Percentiles rank a stretch among this genome's conserved stretches.
phyloP scores from a whole-genome alignment of 2,113 vertebrate genomes.

The Brachyhypopomus gauderio region DNA sequence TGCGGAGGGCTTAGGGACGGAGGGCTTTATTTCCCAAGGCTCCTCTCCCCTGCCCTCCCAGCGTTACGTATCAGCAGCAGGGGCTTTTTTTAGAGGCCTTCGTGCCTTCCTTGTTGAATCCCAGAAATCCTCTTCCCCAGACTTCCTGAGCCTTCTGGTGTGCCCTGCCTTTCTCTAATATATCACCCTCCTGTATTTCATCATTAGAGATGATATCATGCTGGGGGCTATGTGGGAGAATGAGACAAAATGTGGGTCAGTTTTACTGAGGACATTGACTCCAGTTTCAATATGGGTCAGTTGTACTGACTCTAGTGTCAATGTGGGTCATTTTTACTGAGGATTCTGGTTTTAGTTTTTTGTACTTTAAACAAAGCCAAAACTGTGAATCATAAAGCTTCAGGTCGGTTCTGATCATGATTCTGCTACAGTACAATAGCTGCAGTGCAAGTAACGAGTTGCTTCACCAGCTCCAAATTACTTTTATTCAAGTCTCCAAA shows the following conservation, averaged over 20 bases:
- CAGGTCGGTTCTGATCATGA: background rate
- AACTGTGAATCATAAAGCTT: background rate
- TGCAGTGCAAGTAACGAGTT: background rate
- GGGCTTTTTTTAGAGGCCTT: conserved; percentile 79
- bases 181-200: conserved; percentile 67
- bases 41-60: conserved; percentile 70
- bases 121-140: conserved; percentile 68
- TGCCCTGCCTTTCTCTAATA: conserved; percentile 46
- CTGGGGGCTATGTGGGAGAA: background rate
- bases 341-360: background rate
- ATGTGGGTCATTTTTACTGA: background rate
- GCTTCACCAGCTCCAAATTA: background rate
- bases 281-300: background rate
- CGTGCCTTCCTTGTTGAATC: conserved; percentile 68
- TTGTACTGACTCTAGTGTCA: background rate
- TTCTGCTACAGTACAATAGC: background rate
- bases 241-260: background rate
- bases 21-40: conserved; percentile 86
- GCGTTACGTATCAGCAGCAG: conserved; percentile 65
- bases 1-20: conserved; percentile 71
- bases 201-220: conserved; percentile 60
- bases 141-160: conserved; percentile 57
- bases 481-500: background rate
- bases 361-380: background rate
- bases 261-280: background rate